Conservation (phyloP, 2,113 vertebrate genomes). For the Prinia subflava region DNA sequence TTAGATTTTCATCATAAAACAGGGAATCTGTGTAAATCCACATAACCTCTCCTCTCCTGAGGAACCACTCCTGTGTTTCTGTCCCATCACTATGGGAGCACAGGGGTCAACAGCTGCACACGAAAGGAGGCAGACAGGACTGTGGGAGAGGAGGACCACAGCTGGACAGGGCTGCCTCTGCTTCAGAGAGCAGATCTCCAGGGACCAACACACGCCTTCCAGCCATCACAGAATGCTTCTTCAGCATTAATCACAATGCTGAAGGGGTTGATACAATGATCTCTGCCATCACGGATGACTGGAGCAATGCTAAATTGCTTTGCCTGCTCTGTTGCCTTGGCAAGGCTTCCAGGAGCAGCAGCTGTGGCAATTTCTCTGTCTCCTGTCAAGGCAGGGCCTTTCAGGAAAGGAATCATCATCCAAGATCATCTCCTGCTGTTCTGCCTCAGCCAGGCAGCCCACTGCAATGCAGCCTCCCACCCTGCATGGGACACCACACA, state of each 20-base stretch:
- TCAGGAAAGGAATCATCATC: neutral
- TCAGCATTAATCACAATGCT: conserved; percentile 9
- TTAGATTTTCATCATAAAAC: neutral
- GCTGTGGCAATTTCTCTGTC: conserved; percentile 35
- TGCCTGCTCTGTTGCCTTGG: conserved; percentile 11
- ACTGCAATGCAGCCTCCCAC: neutral
- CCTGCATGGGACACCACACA: accelerated
- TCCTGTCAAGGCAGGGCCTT: neutral
- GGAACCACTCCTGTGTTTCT: neutral
- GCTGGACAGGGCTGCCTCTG: neutral
- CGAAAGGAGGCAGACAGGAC: accelerated
- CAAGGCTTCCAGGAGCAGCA: conserved; percentile 11
- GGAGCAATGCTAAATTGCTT: conserved; percentile 20
- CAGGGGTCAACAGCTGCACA: accelerated
- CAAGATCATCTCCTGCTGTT: neutral
- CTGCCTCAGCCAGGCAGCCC: neutral
- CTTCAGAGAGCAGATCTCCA: neutral
- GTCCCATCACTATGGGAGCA: neutral
- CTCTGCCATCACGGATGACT: conserved; percentile 36
- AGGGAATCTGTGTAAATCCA: neutral
- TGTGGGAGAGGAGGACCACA: neutral
- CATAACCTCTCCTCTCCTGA: neutral
- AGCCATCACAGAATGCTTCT: conserved; percentile 1
- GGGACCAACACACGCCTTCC: neutral
- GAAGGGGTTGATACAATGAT: conserved; percentile 28